A percentile compares a stretch with the other conserved stretches of the same genome.
Evolutionary conservation across 2,888 invertebrate species (phyloP).

Genomic region (Drosophila quasianomalipes): DNA sequence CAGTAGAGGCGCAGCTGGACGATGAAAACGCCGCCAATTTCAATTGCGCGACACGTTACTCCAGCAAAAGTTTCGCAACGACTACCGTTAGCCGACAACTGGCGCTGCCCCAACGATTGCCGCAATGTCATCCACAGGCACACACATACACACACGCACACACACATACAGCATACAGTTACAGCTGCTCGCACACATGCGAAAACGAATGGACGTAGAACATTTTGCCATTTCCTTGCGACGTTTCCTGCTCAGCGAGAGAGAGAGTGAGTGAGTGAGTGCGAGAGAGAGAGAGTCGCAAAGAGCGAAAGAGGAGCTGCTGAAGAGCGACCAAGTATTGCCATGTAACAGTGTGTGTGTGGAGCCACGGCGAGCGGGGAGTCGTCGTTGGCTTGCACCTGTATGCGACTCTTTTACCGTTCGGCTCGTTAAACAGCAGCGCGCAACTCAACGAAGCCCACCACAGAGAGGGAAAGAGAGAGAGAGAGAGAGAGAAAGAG

Average conservation of each 20-base stretch:
- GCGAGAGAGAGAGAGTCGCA: slow-evolving; percentile 13
- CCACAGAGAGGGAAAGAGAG: background rate
- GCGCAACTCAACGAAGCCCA: slow-evolving; percentile 74
- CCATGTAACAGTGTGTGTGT: slow-evolving; percentile 25
- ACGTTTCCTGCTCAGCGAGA: slow-evolving; percentile 68
- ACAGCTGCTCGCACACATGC: slow-evolving; percentile 42
- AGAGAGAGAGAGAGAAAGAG: background rate
- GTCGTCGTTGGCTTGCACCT: slow-evolving; percentile 33
- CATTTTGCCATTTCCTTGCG: slow-evolving; percentile 76
- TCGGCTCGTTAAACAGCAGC: slow-evolving; percentile 17
- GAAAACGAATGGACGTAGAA: slow-evolving; percentile 67
- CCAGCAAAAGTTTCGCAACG: slow-evolving; percentile 85
- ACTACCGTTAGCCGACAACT: slow-evolving; percentile 80
- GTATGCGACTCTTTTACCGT: slow-evolving; percentile 47
- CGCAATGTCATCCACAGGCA: slow-evolving; percentile 74
- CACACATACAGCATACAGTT: slow-evolving; percentile 12
- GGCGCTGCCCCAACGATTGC: slow-evolving; percentile 74
- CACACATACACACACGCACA: slow-evolving; percentile 15
- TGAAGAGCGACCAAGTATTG: slow-evolving; percentile 1
- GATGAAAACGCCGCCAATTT: slow-evolving; percentile 75
- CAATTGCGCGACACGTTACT: slow-evolving; percentile 83
- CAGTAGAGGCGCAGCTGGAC: slow-evolving; percentile 49
- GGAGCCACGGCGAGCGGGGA: slow-evolving; percentile 23
- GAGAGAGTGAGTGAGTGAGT: slow-evolving; percentile 5
- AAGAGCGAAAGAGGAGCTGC: slow-evolving; percentile 28